Base-by-base conservation (phyloP, 2,888 invertebrate genomes). In the Drosophila falleni region DNA sequence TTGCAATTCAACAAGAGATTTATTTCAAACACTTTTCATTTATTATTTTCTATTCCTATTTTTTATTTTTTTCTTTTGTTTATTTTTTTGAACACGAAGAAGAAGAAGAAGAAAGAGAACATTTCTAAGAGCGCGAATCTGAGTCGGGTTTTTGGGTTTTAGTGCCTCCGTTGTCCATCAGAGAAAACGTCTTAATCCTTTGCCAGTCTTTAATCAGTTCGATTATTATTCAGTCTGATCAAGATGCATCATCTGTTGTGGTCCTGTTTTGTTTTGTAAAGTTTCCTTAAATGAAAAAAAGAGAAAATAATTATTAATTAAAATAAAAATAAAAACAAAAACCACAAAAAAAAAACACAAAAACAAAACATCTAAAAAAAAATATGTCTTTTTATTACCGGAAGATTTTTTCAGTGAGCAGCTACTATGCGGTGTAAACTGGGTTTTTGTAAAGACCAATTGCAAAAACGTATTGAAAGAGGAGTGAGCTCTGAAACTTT, bases 191-290 rank as follows among this genome's bases (percentile, higher is more conserved):
- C 72, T 71, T 72, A 71, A 71, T 87, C 66, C 65, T 81, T 72
- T 80, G 86, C 79, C 77, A 70, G 66, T 74, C 82, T 76, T 71
- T 56, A 76, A 71, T 80, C 89, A 78, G 81, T 85, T 85, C 58
- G 72, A 79, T 85, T 89, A 65, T 71, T 71, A 33, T 85, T 85
- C 78, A 78, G 69, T 85, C 37, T 71, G 78, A 79, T 81, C 88
- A 77, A 87, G 58, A 80, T 77, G 89, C 86, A 79, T 88, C 80
- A 35, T 90, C 42, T 44, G 87, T 89, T 87, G 90, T 80, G 87
- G 88, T 85, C 86, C 88, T 88, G 81, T 90, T 89, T 90, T 89
- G 90, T 90, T 90, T 89, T 90, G 88, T 89, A 90, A 88, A 90
- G 88, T 89, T 90, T 87, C 90, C 87, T 81, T 82, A 84, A 81